phyloP scores from a whole-genome alignment of 2,797 vertebrate genomes.

The Myotis planiceps region DNA sequence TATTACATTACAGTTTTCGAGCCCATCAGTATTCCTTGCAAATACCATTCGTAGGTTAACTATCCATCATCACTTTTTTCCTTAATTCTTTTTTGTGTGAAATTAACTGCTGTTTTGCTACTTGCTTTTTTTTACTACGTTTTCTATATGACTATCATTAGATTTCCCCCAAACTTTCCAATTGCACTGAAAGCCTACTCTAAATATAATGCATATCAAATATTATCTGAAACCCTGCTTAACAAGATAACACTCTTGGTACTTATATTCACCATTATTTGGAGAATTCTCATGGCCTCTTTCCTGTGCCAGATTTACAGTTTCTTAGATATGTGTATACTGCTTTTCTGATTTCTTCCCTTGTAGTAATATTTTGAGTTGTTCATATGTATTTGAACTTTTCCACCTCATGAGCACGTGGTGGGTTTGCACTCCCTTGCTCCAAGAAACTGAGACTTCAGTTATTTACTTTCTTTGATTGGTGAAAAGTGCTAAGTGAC shows the following conservation, averaged over 20 bases:
- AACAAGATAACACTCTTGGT: neutral
- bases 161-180: neutral
- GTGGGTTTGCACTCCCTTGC: neutral
- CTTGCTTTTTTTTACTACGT: neutral
- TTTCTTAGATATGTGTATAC: neutral
- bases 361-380: neutral
- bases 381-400: neutral
- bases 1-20: neutral
- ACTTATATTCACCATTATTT: neutral
- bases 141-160: neutral
- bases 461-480: neutral
- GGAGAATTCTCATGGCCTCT: neutral
- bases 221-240: neutral
- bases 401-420: neutral
- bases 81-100: neutral
- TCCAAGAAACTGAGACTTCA: neutral
- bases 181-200: neutral
- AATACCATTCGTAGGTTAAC: neutral
- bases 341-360: neutral
- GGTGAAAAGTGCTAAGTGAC: neutral
- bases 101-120: neutral
- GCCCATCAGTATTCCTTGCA: neutral
- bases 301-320: neutral
- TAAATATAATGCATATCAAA: neutral
- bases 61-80: neutral